A percentile compares a stretch with the other conserved stretches of the same genome.
These are phyloP conservation scores for Shargacucullia verbasci DNA, from an alignment of 2,888 invertebrate species.

Conservation along the genomic window DNA sequence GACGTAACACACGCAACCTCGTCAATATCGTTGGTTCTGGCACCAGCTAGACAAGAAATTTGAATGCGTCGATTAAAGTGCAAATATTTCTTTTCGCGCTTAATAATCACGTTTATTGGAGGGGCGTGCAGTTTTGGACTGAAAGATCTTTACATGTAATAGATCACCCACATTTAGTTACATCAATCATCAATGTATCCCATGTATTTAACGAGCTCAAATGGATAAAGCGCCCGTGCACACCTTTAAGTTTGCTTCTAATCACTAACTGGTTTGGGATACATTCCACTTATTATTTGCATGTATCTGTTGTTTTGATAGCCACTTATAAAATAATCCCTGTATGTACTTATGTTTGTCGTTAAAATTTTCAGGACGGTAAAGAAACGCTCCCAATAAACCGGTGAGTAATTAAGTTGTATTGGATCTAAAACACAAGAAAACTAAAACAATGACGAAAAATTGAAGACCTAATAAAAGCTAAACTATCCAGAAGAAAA, in stretches of 20 bases:
- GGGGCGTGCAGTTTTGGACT: too few relatives aligned
- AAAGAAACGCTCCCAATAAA: constrained; percentile 61
- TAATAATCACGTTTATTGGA: too few relatives aligned
- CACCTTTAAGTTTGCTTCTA: constrained; percentile 48
- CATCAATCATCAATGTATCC: constrained; percentile 5
- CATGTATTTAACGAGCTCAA: constrained; percentile 19
- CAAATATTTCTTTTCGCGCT: too few relatives aligned
- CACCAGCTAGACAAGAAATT: too few relatives aligned
- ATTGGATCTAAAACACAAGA: constrained; percentile 60
- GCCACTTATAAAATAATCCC: not conserved
- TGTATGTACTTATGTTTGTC: not conserved
- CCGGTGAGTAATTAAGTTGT: constrained; percentile 66
- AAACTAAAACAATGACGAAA: constrained; percentile 41
- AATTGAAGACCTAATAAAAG: constrained; percentile 51
- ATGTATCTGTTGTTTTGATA: constrained; percentile 23
- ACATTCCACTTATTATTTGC: constrained; percentile 40
- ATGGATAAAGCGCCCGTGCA: constrained; percentile 54
- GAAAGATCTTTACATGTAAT: too few relatives aligned
- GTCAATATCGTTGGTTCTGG: too few relatives aligned
- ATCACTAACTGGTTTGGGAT: constrained; percentile 31
- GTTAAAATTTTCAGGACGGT: constrained; percentile 40
- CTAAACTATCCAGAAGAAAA: constrained; percentile 55
- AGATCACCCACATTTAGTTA: not conserved
- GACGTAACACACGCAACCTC: too few relatives aligned
- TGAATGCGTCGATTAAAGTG: too few relatives aligned